phyloP scores from a whole-genome alignment of 2,888 invertebrate genomes.

The Rhabditoides inermis region DNA sequence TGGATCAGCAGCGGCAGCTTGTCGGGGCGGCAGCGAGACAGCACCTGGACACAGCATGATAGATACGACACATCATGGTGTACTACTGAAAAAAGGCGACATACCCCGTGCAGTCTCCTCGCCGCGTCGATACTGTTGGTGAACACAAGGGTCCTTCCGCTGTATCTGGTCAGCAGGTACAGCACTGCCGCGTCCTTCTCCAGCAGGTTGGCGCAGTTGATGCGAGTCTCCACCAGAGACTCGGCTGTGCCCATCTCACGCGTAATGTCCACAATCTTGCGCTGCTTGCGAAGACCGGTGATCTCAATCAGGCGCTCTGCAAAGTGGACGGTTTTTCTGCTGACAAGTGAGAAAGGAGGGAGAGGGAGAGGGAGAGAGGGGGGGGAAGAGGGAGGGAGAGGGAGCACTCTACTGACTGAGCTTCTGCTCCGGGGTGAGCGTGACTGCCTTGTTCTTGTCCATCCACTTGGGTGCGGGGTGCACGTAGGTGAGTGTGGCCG shows the following conservation, averaged over 20 bases:
- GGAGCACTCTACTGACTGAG: constrained; percentile 47
- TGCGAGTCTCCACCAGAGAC: constrained; percentile 72
- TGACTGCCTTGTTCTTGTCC: constrained; percentile 47
- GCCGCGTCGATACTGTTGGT: constrained; percentile 72
- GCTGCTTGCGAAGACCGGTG: constrained; percentile 37
- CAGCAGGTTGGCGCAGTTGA: constrained; percentile 57
- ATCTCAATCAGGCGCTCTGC: constrained; percentile 34
- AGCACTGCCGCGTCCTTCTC: constrained; percentile 74
- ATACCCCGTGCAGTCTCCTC: constrained; percentile 28
- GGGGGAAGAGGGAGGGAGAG: neutral
- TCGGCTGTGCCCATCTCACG: constrained; percentile 72
- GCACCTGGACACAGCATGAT: too few relatives aligned
- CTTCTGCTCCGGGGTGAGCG: constrained; percentile 54
- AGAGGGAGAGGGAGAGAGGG: neutral
- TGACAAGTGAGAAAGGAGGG: neutral
- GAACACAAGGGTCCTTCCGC: constrained; percentile 84
- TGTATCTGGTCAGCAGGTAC: constrained; percentile 76
- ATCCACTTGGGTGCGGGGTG: constrained; percentile 67
- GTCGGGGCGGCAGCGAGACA: too few relatives aligned
- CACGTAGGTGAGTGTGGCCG: constrained; percentile 85
- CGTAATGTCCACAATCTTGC: constrained; percentile 83
- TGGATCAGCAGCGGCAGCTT: constrained; percentile 62
- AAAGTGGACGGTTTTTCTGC: constrained; percentile 1
- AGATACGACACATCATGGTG: too few relatives aligned
- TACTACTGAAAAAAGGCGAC: too few relatives aligned